Base-by-base conservation (phyloP, 2,888 invertebrate species). In the Nebria brevicollis region DNA sequence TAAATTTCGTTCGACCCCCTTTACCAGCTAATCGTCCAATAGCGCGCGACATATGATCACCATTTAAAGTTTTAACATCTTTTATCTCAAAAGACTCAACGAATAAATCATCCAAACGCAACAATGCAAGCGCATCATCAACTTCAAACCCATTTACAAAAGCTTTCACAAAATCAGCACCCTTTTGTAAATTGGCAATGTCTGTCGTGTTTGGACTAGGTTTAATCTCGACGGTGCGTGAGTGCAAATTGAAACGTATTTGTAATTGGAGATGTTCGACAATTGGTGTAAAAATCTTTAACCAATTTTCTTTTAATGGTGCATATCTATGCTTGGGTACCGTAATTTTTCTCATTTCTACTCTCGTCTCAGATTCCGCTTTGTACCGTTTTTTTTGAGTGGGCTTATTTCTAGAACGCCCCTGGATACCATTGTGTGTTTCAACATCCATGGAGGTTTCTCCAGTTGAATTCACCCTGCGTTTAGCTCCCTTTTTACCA, bases 11-110 rank as follows among this genome's bases (percentile, higher is more conserved):
- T 83, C 97, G 93, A 34, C 98, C 98, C 26, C 97, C 97, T 90
- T 99, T 98, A 0, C 99, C 99, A 1, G 99, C 99, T 66, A 99
- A 90, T 81, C 99, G 92, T n/a, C 98, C 99, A 84, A 99, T 96
- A 0, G 99, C 99, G 86, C 99, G 92, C 20, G 97, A 95, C 85
- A 98, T 91, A 88, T 99, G 98, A 88, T 99, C 98, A 2, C 99
- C 98, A 88, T 96, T 95, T 74, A 99, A 89, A 1, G 96, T 96
- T 89, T 98, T 98, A 0, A 99, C 98, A 90, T 99, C 99, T 88
- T 96, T 96, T 1, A 99, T 92, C 92, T 99, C 97, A 89, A 99
- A 99, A 0, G 97, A 94, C 90, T 99, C 99, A 0, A 99, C 92
- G 89, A 98, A 99, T 8, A 99, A 90, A 89, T 99, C 99, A 88